A percentile compares a stretch with the other conserved stretches of the same genome.
These are phyloP conservation scores for Spilogale gracilis DNA, from an alignment of 2,113 vertebrate species.

Conservation along the genomic window DNA sequence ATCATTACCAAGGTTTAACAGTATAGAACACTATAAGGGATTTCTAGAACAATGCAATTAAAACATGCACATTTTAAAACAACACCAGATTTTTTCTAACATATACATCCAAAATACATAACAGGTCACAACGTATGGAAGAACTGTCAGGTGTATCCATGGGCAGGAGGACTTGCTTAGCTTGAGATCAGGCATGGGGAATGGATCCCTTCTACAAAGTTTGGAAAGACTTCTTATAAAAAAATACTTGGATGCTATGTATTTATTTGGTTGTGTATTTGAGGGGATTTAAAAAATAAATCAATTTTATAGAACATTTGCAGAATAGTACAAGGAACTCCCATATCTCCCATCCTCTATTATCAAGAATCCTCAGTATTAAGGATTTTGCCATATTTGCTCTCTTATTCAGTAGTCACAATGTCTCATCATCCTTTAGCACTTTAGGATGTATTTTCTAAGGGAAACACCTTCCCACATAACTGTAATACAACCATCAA, in stretches of 20 bases:
- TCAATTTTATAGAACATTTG: neutral
- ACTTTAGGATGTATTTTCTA: neutral
- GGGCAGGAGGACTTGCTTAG: neutral
- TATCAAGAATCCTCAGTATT: neutral
- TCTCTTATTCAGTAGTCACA: neutral
- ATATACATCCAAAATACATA: neutral
- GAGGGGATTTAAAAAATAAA: neutral
- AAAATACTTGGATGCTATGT: neutral
- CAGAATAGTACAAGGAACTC: neutral
- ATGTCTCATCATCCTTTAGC: neutral
- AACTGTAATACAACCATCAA: neutral
- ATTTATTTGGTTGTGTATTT: neutral
- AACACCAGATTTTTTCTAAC: neutral
- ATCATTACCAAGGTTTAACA: neutral
- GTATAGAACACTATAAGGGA: neutral
- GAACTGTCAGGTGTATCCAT: neutral
- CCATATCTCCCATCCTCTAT: neutral
- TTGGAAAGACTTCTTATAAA: neutral
- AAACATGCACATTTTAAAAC: neutral
- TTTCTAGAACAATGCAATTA: neutral
- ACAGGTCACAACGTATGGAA: neutral
- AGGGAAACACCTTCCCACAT: neutral
- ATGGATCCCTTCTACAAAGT: neutral
- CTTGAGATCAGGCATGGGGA: neutral
- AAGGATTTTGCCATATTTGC: neutral